phyloP scores from a whole-genome alignment of 2,888 invertebrate genomes.

The Tinea semifulvella region DNA sequence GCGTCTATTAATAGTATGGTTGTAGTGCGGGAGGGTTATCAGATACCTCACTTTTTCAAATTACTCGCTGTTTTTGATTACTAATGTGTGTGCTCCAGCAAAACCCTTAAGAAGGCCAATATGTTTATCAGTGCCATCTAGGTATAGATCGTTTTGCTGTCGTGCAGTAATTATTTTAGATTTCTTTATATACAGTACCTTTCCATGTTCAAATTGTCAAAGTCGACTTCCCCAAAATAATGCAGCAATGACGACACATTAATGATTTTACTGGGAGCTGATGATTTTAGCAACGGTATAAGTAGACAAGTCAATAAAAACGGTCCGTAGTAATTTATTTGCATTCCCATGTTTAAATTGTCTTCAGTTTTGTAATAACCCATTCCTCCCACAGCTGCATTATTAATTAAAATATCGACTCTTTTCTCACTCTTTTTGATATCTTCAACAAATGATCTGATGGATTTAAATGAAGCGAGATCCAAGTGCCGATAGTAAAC shows the following conservation, averaged over 20 bases:
- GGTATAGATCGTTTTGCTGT: too few species aligned
- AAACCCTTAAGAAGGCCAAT: too few species aligned
- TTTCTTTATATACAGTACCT: too few species aligned
- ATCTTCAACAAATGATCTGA: slow-evolving; percentile 64
- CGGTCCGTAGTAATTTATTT: slow-evolving; percentile 76
- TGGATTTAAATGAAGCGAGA: slow-evolving; percentile 51
- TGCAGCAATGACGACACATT: slow-evolving; percentile 71
- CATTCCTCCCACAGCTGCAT: slow-evolving; percentile 63
- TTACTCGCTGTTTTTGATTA: too few species aligned
- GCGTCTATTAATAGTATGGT: too few species aligned
- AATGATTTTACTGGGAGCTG: slow-evolving; percentile 70
- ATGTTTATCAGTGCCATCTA: too few species aligned
- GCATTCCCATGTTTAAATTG: slow-evolving; percentile 74
- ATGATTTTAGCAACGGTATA: slow-evolving; percentile 60
- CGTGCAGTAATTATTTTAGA: too few species aligned
- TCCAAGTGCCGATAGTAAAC: slow-evolving; percentile 46
- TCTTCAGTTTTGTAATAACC: slow-evolving; percentile 67
- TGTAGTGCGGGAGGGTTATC: too few species aligned
- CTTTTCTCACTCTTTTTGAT: slow-evolving; percentile 54
- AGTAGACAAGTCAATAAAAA: slow-evolving; percentile 76
- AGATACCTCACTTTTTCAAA: too few species aligned
- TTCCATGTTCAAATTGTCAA: slow-evolving; percentile 58
- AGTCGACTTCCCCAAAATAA: slow-evolving; percentile 49
- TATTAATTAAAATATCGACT: slow-evolving; percentile 68
- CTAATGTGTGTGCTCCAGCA: too few species aligned